These are phyloP conservation scores for Falco concolor DNA, from an alignment of 2,797 vertebrate genomes.

Conservation along the genomic window DNA sequence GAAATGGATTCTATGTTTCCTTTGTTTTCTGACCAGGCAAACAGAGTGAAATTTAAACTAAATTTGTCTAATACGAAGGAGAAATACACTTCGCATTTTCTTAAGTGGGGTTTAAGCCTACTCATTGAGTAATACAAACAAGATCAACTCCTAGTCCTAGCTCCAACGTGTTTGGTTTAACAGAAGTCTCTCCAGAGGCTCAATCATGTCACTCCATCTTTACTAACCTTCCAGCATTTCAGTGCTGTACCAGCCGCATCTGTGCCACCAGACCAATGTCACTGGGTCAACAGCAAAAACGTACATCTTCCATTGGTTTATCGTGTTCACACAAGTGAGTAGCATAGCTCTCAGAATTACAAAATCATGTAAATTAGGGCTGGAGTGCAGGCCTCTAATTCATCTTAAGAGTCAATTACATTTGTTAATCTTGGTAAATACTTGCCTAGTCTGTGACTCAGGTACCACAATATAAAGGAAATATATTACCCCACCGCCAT, in stretches of 20 bases:
- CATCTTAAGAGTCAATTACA: neutral
- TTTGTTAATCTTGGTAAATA: neutral
- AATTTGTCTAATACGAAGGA: neutral
- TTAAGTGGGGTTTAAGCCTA: neutral
- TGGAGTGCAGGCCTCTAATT: neutral
- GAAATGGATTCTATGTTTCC: neutral
- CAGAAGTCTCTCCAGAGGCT: neutral
- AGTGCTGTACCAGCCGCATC: neutral
- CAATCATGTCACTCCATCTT: fast-evolving
- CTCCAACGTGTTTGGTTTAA: neutral
- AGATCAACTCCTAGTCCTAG: neutral
- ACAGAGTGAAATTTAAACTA: neutral
- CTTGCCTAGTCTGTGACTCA: neutral
- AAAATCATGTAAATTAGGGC: neutral
- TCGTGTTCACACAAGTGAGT: neutral
- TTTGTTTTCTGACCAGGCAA: neutral
- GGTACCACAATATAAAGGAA: neutral
- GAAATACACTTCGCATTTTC: neutral
- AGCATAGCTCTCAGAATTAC: neutral
- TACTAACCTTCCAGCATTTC: neutral
- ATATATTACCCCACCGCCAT: neutral
- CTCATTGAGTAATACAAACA: neutral
- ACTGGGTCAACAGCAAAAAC: neutral
- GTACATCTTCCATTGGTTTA: neutral
- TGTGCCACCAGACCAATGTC: neutral